phyloP scores from a whole-genome alignment of 2,888 invertebrate species.

The Dermolepida albohirtum region DNA sequence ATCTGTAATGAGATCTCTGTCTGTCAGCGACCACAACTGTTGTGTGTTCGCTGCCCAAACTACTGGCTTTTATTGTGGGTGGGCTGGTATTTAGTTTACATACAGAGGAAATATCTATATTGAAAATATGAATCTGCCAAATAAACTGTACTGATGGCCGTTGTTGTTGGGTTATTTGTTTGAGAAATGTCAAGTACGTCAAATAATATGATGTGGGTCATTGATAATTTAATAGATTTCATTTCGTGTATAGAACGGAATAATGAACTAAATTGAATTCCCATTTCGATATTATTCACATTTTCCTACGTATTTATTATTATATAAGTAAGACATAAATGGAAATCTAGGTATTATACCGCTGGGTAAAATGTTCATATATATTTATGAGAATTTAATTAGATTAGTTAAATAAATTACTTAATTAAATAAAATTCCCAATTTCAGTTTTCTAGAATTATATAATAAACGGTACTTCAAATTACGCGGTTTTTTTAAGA shows the following conservation, averaged over 20 bases:
- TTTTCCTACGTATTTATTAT: not conserved
- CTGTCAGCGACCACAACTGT: conserved; percentile 56
- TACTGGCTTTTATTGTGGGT: conserved; percentile 45
- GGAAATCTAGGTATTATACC: too few relatives aligned
- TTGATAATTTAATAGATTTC: conserved; percentile 18
- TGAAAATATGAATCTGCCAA: conserved; percentile 45
- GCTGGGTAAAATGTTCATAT: too few relatives aligned
- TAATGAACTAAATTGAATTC: not conserved
- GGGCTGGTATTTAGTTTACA: conserved; percentile 36
- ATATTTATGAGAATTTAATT: too few relatives aligned
- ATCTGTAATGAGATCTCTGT: conserved; percentile 67
- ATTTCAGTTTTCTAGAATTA: too few relatives aligned
- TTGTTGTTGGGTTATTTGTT: conserved; percentile 34
- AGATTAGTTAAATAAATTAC: too few relatives aligned
- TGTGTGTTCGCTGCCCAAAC: conserved; percentile 44
- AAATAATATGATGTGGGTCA: conserved; percentile 44
- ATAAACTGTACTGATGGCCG: conserved; percentile 42
- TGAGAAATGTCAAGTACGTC: conserved; percentile 45
- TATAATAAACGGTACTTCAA: too few relatives aligned
- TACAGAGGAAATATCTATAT: conserved; percentile 42
- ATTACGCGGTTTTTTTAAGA: too few relatives aligned
- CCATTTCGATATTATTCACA: not conserved
- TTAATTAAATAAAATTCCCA: too few relatives aligned
- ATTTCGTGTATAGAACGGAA: conserved; percentile 10
- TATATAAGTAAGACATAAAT: too few relatives aligned